Base-by-base conservation (phyloP, 2,113 vertebrate genomes). In the Rousettus leschenaultii region DNA sequence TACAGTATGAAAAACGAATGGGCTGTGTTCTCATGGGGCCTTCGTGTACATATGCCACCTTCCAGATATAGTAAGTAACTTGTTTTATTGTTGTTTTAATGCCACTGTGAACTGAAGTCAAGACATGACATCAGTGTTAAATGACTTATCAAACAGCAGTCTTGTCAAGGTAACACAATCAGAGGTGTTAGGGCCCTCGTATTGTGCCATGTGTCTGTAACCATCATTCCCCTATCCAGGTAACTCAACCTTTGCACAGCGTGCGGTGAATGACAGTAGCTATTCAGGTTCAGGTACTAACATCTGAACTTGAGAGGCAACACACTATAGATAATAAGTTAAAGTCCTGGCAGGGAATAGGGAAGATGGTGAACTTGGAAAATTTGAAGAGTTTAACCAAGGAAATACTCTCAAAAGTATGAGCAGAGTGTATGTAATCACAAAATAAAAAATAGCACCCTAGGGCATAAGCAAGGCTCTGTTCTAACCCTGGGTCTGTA, bases 21-120 rank as follows among this genome's bases (percentile, higher is more conserved):
- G 99, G 99, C 55, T 99, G 99, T 91, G 98, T 98, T 48, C 98
- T 99, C 97, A 98, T 99, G 92, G 99, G 99, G 4, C 99, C 99
- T 0, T 99, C 99, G 0, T 99, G 99, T 93, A 99, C 99, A 7
- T 99, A 98, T 0, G 99, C 99, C 59, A 99, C 99, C 35, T 99
- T 97, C 97, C 99, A 99, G 96, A 99, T 99, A 98, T 99, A 99
- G 99, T 99, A 98, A 99, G 99, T 99, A 98, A 13, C 59, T 74
- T 38, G n/a, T 19, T 80, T 74, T 80, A n/a, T 61, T 94, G 24
- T 80, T 66, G 28, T 55, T 53, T 87, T 26, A 24, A 33, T 9
- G 30, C 22, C 51, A 26, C 28, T 22, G 12, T 65, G 22, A 80
- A 57, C 4, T 89, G 61, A 71, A 74, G 40, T 82, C 77, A 75